Base-by-base conservation (phyloP, 2,888 invertebrate species). In the Ophion costatus region DNA sequence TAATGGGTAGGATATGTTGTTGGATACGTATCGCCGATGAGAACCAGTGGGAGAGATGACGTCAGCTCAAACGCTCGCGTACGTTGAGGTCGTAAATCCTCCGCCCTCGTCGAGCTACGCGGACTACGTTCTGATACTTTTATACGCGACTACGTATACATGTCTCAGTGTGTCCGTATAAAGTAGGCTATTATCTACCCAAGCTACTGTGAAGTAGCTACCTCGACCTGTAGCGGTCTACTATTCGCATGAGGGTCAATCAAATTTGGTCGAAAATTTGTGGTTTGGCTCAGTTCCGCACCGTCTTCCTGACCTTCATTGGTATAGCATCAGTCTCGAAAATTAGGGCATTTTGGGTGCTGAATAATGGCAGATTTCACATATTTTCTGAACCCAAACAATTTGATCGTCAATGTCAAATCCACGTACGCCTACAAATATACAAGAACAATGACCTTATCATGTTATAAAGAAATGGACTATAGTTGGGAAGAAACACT, bases 11-110 rank as follows among this genome's bases (percentile, higher is more conserved):
- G n/a, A 61, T 73, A 38, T 70, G 56, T 61, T 59, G 42, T 82
- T 71, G 24, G 45, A 56, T 73, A 67, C 33, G 61, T 56, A 78
- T 70, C 75, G 22, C 57, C 74, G 57, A 75, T 9, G 69, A 56
- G 61, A 67, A 59, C 14, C 24, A 42, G 42, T 20, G 69, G 45
- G 64, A 73, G 73, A 74, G 64, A 78, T 84, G 74, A 84, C 81
- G 84, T 81, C 81, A 78, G 81, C 70, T 78, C 69, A 70, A 70
- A 29, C n/a, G 61, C 69, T 64, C 74, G 84, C 64, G 74, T 78
- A 84, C 75, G 81, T 78, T 63, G 69, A 42, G 63, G 74, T 81
- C 84, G 84, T 84, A 84, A 84, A 84, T 84, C 56, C 74, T 76
- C 73, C 64, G 76, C 63, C 61, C 57, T 73, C 67, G 70, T 64